phyloP scores from a whole-genome alignment of 1,140 invertebrate species.

The Solenopsis invicta region DNA sequence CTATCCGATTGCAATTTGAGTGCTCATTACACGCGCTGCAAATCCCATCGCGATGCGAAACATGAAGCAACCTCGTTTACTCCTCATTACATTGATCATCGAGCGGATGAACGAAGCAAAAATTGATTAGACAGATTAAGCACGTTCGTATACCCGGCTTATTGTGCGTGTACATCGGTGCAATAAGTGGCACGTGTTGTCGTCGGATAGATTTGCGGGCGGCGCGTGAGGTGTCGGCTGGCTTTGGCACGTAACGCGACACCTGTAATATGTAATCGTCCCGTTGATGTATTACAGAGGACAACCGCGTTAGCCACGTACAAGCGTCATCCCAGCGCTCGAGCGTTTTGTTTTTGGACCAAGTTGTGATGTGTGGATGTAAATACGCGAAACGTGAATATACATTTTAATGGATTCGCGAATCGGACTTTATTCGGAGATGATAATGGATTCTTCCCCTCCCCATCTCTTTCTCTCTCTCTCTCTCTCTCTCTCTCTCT shows the following conservation, averaged over 20 bases:
- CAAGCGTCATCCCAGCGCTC: not conserved
- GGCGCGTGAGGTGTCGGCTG: conserved; percentile 79
- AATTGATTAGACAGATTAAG: conserved; percentile 62
- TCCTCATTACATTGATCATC: conserved; percentile 60
- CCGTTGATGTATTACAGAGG: conserved; percentile 77
- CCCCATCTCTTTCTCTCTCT: not conserved
- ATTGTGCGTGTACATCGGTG: conserved; percentile 63
- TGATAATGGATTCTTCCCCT: conserved; percentile 19
- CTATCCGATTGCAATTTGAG: conserved; percentile 33
- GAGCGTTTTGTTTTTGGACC: conserved; percentile 22
- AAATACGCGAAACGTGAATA: conserved; percentile 34
- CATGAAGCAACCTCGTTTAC: conserved; percentile 56
- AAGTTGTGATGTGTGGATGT: conserved; percentile 12
- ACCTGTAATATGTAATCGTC: conserved; percentile 80
- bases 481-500: not conserved
- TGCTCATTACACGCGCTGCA: conserved; percentile 28
- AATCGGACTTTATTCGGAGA: conserved; percentile 7
- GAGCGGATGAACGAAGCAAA: conserved; percentile 42
- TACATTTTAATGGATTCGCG: conserved; percentile 18
- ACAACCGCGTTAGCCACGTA: conserved; percentile 65
- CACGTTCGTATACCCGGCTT: conserved; percentile 49
- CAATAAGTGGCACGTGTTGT: conserved; percentile 82
- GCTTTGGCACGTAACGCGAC: conserved; percentile 81
- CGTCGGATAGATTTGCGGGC: conserved; percentile 81
- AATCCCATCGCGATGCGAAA: conserved; percentile 35